These are phyloP conservation scores for Mantis religiosa DNA, from an alignment of 2,888 invertebrate genomes.

Conservation along the genomic window DNA sequence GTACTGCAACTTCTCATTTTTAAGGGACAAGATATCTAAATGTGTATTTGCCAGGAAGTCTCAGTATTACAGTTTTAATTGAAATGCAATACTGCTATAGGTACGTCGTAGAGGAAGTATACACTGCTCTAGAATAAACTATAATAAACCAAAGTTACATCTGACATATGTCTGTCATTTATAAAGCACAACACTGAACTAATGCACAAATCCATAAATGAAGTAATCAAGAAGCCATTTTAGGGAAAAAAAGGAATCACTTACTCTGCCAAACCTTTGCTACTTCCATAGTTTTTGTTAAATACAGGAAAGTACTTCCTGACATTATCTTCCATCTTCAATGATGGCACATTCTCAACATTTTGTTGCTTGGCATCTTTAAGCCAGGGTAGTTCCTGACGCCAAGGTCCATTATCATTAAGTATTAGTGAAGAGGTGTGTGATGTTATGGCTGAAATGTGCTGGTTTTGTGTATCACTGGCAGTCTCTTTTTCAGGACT, in stretches of 20 bases:
- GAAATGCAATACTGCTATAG: too few relatives aligned
- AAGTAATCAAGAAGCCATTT: not conserved
- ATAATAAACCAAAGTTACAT: too few relatives aligned
- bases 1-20: too few relatives aligned
- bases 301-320: slow-evolving; percentile 49
- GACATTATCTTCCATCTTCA: slow-evolving; percentile 28
- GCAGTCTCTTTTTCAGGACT: not conserved
- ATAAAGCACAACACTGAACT: too few relatives aligned
- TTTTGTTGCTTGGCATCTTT: not conserved
- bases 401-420: slow-evolving; percentile 27
- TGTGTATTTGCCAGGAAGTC: too few relatives aligned
- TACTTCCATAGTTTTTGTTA: slow-evolving; percentile 34
- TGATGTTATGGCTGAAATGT: not conserved
- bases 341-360: not conserved
- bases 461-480: not conserved
- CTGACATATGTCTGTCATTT: too few relatives aligned
- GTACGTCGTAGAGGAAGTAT: too few relatives aligned
- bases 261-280: slow-evolving; percentile 35
- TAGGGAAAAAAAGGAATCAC: slow-evolving; percentile 19
- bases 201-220: too few relatives aligned
- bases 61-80: too few relatives aligned
- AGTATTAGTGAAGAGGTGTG: slow-evolving; percentile 5
- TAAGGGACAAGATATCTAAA: too few relatives aligned
- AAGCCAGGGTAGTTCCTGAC: not conserved
- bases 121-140: too few relatives aligned